Evolutionary conservation across 2,888 invertebrate species (phyloP).

Genomic region (Chrysolina haemoptera): DNA sequence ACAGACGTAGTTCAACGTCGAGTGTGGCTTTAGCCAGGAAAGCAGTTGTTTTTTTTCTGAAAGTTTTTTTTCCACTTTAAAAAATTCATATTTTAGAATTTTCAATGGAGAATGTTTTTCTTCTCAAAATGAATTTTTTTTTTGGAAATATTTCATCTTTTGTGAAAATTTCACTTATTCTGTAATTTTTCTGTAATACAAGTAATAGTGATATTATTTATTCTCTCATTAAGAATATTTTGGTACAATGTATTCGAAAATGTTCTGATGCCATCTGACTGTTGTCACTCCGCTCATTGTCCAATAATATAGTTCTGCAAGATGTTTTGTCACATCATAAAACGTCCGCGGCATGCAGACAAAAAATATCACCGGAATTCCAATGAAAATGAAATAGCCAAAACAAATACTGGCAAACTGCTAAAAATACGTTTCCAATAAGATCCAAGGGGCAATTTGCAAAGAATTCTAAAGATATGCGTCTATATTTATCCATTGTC

Average conservation of each 20-base stretch:
- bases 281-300: constrained; percentile 32
- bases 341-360: constrained; percentile 37
- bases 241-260: not conserved
- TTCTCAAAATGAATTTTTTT: too few species aligned
- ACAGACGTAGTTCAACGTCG: too few species aligned
- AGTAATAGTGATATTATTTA: too few species aligned
- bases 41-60: too few species aligned
- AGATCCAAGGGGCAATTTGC: constrained; percentile 45
- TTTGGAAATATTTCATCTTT: too few species aligned
- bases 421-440: constrained; percentile 51
- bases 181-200: too few species aligned
- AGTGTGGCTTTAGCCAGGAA: too few species aligned
- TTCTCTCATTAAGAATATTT: too few species aligned
- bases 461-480: constrained; percentile 46
- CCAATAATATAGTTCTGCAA: constrained; percentile 43
- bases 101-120: too few species aligned
- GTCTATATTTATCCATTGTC: constrained; percentile 41
- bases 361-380: constrained; percentile 49
- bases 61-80: too few species aligned
- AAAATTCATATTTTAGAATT: too few species aligned
- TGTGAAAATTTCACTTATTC: too few species aligned
- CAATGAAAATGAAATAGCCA: constrained; percentile 52
- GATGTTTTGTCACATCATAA: constrained; percentile 43
- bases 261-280: not conserved
- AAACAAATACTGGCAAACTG: constrained; percentile 49